A percentile compares a stretch with the other conserved stretches of the same genome.
Conservation (phyloP, 1,140 invertebrate species). For the Pteromalus puparum region DNA sequence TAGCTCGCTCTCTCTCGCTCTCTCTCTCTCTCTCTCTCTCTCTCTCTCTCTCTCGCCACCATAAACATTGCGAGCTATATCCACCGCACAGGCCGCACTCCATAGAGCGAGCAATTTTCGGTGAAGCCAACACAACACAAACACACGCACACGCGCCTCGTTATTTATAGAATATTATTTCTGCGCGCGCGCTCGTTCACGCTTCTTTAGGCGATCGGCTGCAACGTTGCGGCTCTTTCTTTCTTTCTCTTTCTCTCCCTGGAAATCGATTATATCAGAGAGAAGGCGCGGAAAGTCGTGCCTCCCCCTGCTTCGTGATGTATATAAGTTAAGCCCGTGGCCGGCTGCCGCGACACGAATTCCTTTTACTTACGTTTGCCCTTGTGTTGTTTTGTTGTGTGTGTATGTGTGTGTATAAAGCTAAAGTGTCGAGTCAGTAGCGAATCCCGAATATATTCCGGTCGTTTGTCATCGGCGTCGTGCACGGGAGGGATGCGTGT, state of each 20-base stretch:
- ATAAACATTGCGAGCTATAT: constrained; percentile 1
- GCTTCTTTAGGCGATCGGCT: background rate
- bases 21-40: too few relatives aligned
- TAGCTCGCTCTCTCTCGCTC: background rate
- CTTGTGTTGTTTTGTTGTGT: background rate
- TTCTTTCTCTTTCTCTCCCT: background rate
- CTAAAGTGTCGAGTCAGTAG: background rate
- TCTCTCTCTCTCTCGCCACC: background rate
- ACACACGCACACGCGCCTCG: too few relatives aligned
- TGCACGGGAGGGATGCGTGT: background rate
- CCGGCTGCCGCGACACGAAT: background rate
- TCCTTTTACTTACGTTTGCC: background rate
- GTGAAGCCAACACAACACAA: background rate
- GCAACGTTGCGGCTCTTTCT: background rate
- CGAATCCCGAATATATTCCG: background rate
- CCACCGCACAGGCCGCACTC: too few relatives aligned
- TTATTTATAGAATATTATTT: constrained; percentile 6
- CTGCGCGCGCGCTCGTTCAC: background rate
- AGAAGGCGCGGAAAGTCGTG: background rate
- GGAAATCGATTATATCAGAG: background rate
- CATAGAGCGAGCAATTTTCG: background rate
- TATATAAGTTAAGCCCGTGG: background rate
- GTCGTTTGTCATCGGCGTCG: background rate
- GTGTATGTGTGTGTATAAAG: background rate
- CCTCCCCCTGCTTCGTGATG: background rate